Conservation (phyloP, 2,113 vertebrate genomes). For the Erythrolamprus reginae region DNA sequence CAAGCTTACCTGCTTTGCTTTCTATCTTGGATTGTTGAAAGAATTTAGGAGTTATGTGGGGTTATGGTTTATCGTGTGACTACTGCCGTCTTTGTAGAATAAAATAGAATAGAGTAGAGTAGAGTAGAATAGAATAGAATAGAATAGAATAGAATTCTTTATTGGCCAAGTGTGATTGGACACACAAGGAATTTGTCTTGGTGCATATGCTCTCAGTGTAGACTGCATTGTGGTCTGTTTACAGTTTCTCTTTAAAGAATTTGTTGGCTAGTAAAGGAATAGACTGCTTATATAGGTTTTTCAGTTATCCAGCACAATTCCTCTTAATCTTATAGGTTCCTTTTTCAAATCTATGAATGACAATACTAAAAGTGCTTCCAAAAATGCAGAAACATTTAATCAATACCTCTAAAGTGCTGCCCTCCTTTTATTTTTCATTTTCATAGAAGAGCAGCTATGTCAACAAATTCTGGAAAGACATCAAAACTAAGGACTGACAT, state of each 20-base stretch:
- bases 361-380: not conserved
- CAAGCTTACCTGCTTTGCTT: not conserved
- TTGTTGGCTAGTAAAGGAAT: not conserved
- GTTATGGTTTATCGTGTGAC: not conserved
- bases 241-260: not conserved
- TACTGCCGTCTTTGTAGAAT: too few species aligned
- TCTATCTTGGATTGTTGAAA: not conserved
- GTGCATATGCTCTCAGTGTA: too few species aligned
- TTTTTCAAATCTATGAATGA: not conserved
- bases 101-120: too few species aligned
- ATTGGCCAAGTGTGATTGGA: too few species aligned
- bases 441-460: not conserved
- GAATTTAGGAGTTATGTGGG: not conserved
- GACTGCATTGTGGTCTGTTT: not conserved
- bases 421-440: slow-evolving; percentile 7
- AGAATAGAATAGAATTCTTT: too few species aligned
- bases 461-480: slow-evolving; percentile 6
- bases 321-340: not conserved
- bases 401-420: not conserved
- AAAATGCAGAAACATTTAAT: slow-evolving; percentile 17
- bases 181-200: too few species aligned
- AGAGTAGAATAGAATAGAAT: too few species aligned
- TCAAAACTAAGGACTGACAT: not conserved
- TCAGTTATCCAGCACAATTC: not conserved
- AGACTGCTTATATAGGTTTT: not conserved